Evolutionary conservation across 2,113 vertebrate genomes (phyloP).

Genomic region (Pelodiscus sinensis): DNA sequence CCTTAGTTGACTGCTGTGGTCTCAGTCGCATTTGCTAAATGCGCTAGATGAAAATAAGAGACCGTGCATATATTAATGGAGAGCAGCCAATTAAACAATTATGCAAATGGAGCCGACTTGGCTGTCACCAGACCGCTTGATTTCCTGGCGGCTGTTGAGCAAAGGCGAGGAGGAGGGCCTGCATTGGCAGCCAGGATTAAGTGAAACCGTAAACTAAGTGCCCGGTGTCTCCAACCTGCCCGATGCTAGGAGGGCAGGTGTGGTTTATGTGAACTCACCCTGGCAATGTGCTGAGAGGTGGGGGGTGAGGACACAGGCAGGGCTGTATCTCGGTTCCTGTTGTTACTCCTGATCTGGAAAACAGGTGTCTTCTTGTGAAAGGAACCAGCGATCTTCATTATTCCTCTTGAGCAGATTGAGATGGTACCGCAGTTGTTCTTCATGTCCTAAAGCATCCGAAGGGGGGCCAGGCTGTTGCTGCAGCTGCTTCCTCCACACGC

Average conservation of each 20-base stretch:
- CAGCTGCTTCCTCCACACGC: not conserved
- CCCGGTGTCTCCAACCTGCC: not conserved
- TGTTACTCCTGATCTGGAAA: not conserved
- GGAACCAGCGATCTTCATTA: not conserved
- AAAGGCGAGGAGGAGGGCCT: not conserved
- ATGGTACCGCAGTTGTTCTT: not conserved
- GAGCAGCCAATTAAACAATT: conserved; percentile 64
- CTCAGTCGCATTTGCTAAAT: not conserved
- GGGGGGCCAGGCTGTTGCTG: not conserved
- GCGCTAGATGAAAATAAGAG: conserved; percentile 45
- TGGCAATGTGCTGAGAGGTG: not conserved
- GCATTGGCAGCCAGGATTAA: not conserved
- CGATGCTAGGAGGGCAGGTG: not conserved
- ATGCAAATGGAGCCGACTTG: conserved; percentile 54
- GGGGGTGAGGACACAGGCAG: not conserved
- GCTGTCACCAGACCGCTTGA: not conserved
- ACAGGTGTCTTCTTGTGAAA: not conserved
- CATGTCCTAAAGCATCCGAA: not conserved
- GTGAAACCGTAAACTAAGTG: not conserved
- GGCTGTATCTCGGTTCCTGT: not conserved
- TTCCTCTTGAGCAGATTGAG: not conserved
- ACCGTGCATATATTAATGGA: conserved; percentile 64
- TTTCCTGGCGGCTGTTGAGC: not conserved
- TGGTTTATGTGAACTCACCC: not conserved
- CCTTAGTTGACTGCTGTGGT: conserved; percentile 37